Percentiles rank a stretch among this genome's conserved stretches.
Conservation (phyloP, 2,888 invertebrate genomes). For the Mythimna albipuncta region DNA sequence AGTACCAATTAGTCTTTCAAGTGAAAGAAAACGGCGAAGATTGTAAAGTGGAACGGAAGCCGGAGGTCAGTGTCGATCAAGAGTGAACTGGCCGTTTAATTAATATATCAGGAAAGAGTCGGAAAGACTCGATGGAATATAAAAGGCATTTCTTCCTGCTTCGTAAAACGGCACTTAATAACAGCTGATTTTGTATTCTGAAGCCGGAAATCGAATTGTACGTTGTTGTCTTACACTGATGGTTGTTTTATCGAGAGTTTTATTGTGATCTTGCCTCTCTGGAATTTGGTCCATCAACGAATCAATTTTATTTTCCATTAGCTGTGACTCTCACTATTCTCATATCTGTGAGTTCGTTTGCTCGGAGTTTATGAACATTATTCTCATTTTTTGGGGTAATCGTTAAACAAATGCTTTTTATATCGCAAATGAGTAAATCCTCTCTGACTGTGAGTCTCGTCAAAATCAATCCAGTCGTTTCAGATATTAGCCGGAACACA, state of each 20-base stretch:
- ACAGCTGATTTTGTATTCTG: conserved; percentile 32
- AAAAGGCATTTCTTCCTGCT: conserved; percentile 52
- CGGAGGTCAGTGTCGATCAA: conserved; percentile 54
- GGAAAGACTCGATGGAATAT: conserved; percentile 34
- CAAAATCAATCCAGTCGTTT: too few species aligned
- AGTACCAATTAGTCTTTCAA: conserved; percentile 35
- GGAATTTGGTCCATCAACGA: neutral
- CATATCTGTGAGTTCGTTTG: too few species aligned
- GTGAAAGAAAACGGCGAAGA: conserved; percentile 26
- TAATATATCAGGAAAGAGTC: conserved; percentile 48
- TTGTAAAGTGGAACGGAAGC: conserved; percentile 44
- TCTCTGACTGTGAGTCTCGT: too few species aligned
- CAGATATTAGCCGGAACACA: too few species aligned
- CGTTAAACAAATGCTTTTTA: too few species aligned
- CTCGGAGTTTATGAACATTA: too few species aligned
- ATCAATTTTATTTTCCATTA: neutral
- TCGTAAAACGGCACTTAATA: conserved; percentile 30
- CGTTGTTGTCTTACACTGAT: conserved; percentile 20
- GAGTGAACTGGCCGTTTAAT: conserved; percentile 43
- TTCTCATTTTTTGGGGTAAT: too few species aligned
- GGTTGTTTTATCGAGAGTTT: neutral
- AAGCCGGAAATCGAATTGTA: conserved; percentile 15
- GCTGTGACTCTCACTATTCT: too few species aligned
- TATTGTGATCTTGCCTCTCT: neutral
- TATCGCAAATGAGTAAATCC: too few species aligned